Base-by-base conservation (phyloP, 2,888 invertebrate genomes). In the Noctua comes region DNA sequence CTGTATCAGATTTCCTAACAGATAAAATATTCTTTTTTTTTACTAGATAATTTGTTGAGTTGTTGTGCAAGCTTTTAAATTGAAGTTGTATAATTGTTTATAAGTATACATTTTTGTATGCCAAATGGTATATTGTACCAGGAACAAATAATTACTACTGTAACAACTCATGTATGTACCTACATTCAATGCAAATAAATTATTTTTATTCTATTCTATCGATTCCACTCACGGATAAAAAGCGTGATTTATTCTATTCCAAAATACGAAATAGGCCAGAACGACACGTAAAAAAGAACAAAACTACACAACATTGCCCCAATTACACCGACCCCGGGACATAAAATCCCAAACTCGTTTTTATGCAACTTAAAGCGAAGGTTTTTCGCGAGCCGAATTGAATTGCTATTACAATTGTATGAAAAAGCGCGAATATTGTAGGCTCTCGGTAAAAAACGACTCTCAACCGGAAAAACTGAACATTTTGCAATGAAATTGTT, bases 381-480 rank as follows among this genome's bases (percentile, higher is more conserved):
- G 89, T 88, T 90, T 89, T 91, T 87, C 89, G 87, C 83, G 79
- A 86, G 84, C 86, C 81, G 86, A 89, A 91, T 92, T 89, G 90
- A 91, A 92, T 91, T 85, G 68, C 74, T 77, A 87, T 82, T 83
- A 84, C 80, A 72, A 80, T 84, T 88, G 86, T 82, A 84, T 81
- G 78, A 84, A 85, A 90, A 89, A 91, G 51, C 62, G 82, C 84
- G 86, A 89, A 90, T 89, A 89, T 90, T 86, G 90, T 62, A 88
- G 85, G 88, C 86, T 89, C 72, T 82, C 78, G 71, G 80, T 88
- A 86, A 89, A 90, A 89, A 91, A 87, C 75, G 80, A 84, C 62
- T 73, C 40, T 70, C 80, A 68, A 82, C 74, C 78, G 85, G 81
- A 84, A 78, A 81, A 85, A 82, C 72, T 79, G 81, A 78, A 69